phyloP scores from a whole-genome alignment of 2,113 vertebrate genomes.

The Kryptolebias marmoratus region DNA sequence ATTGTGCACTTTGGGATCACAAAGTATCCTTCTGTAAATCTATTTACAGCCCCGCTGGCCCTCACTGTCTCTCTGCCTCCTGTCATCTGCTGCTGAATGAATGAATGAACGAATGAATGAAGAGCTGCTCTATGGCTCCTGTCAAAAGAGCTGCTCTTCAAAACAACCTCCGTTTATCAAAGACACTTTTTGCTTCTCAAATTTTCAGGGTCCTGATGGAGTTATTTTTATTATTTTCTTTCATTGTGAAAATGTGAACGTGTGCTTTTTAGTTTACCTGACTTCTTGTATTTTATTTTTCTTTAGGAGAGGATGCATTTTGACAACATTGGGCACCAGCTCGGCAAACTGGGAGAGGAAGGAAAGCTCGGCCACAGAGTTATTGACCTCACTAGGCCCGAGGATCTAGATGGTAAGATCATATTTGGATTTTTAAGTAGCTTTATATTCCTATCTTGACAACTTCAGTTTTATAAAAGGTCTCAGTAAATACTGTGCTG shows the following conservation, averaged over 20 bases:
- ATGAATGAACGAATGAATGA: slow-evolving; percentile 51
- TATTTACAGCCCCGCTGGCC: slow-evolving; percentile 75
- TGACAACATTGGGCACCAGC: slow-evolving; percentile 91
- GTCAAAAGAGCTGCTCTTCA: slow-evolving; percentile 75
- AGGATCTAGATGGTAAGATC: slow-evolving; percentile 95
- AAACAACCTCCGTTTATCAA: slow-evolving; percentile 67
- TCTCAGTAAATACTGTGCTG: no score
- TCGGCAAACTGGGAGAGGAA: slow-evolving; percentile 93
- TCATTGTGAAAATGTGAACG: slow-evolving; percentile 30
- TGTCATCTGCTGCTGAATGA: slow-evolving; percentile 70
- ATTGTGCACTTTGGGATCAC: slow-evolving; percentile 77
- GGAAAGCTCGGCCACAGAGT: slow-evolving; percentile 95
- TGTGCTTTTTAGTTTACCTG: slow-evolving; percentile 48
- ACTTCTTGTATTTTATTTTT: slow-evolving; percentile 42
- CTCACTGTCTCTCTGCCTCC: slow-evolving; percentile 71
- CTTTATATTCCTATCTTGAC: neutral
- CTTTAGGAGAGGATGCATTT: slow-evolving; percentile 93
- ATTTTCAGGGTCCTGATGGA: slow-evolving; percentile 51
- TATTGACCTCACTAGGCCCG: slow-evolving; percentile 97
- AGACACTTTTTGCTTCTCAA: slow-evolving; percentile 53
- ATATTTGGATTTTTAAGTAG: neutral
- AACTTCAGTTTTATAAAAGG: neutral
- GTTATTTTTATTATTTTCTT: slow-evolving; percentile 38
- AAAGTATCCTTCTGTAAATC: slow-evolving; percentile 78
- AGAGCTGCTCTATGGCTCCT: slow-evolving; percentile 57